Percentiles rank a stretch among this genome's conserved stretches.
Conservation (phyloP, 1,140 invertebrate genomes). For the Drosophila parabipectinata region DNA sequence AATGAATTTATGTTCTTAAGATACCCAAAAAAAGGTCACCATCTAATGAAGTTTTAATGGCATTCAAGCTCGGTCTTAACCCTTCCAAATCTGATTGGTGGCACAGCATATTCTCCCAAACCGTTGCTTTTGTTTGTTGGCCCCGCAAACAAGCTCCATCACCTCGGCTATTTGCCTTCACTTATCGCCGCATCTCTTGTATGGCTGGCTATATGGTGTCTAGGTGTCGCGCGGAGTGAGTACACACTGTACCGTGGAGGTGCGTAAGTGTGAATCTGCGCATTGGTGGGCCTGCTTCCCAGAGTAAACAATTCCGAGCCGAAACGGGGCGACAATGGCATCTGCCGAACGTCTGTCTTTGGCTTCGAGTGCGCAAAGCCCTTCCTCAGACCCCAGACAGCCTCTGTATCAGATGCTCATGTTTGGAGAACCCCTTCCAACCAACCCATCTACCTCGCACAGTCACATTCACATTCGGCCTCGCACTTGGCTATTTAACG, state of each 20-base stretch:
- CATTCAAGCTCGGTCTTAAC: slow-evolving; percentile 13
- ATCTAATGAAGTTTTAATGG: slow-evolving; percentile 43
- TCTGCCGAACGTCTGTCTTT: slow-evolving; percentile 59
- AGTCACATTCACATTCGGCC: slow-evolving; percentile 60
- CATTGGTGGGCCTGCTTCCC: slow-evolving; percentile 45
- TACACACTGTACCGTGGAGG: slow-evolving; percentile 36
- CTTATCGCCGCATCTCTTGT: slow-evolving; percentile 50
- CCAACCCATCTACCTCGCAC: slow-evolving; percentile 8
- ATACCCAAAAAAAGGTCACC: neutral
- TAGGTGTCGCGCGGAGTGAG: slow-evolving; percentile 54
- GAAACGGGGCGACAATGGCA: slow-evolving; percentile 44
- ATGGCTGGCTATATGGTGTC: no score
- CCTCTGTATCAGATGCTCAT: slow-evolving; percentile 43
- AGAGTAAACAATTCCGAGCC: slow-evolving; percentile 27
- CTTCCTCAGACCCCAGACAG: slow-evolving; percentile 23
- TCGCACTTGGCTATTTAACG: slow-evolving; percentile 79
- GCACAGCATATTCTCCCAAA: slow-evolving; percentile 48
- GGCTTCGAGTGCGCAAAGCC: slow-evolving; percentile 27
- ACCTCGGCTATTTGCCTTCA: slow-evolving; percentile 77
- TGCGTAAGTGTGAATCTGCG: slow-evolving; percentile 36
- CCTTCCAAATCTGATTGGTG: slow-evolving; percentile 35
- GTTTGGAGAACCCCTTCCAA: slow-evolving; percentile 19
- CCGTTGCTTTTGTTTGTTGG: slow-evolving; percentile 71
- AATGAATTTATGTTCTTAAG: neutral
- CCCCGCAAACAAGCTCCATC: slow-evolving; percentile 72